Evolutionary conservation across 2,888 invertebrate species (phyloP).

Genomic region (Philereme vetulata): DNA sequence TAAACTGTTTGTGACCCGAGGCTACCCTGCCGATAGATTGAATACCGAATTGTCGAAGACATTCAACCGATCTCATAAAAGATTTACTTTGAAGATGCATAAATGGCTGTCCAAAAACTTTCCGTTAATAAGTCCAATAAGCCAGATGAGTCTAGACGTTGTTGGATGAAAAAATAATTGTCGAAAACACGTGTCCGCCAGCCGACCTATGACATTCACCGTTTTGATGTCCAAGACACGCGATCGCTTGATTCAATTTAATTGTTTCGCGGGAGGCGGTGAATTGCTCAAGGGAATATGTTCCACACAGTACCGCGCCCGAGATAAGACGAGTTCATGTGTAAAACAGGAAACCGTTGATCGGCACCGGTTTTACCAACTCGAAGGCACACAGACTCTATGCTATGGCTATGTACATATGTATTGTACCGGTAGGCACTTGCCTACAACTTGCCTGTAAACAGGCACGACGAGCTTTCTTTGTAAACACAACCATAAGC

Average conservation of each 20-base stretch:
- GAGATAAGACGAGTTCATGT: slow-evolving; percentile 46
- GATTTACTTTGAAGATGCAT: slow-evolving; percentile 2
- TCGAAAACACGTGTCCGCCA: slow-evolving; percentile 44
- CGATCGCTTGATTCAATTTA: slow-evolving; percentile 61
- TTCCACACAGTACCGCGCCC: slow-evolving; percentile 52
- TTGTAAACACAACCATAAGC: slow-evolving; percentile 5
- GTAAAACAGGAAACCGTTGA: slow-evolving; percentile 1
- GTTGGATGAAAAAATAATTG: slow-evolving; percentile 36
- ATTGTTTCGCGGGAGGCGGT: slow-evolving; percentile 61
- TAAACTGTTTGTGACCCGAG: slow-evolving; percentile 61
- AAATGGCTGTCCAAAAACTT: slow-evolving; percentile 12
- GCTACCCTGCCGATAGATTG: slow-evolving; percentile 52
- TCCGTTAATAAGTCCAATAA: slow-evolving; percentile 18
- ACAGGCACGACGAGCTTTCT: not conserved
- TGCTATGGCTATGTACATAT: too few relatives aligned
- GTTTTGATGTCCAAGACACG: slow-evolving; percentile 55
- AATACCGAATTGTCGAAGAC: slow-evolving; percentile 43
- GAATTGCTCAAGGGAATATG: slow-evolving; percentile 48
- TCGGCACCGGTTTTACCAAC: not conserved
- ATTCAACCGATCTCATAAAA: slow-evolving; percentile 14
- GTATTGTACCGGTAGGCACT: too few relatives aligned
- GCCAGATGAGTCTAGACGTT: slow-evolving; percentile 30
- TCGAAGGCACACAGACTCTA: not conserved
- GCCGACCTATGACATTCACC: slow-evolving; percentile 39
- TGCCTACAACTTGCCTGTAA: not conserved